Evolutionary conservation across 1,140 invertebrate species (phyloP).

Genomic region (Bombus waltoni): DNA sequence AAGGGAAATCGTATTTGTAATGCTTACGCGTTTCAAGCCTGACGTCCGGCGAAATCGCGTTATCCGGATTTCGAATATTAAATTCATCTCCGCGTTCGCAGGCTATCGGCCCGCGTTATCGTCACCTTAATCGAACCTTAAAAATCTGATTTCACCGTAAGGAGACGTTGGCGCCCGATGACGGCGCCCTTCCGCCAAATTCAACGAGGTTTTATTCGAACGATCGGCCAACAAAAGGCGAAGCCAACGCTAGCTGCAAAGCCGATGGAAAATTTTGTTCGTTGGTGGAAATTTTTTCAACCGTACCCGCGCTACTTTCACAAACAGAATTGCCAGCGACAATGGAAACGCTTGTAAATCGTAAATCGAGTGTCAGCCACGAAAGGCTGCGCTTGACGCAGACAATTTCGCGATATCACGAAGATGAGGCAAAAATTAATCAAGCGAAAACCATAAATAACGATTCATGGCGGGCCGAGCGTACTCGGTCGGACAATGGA

Average conservation of each 20-base stretch:
- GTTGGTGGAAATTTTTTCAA: background rate
- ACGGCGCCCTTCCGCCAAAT: background rate
- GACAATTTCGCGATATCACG: conserved; percentile 61
- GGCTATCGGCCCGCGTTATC: conserved; percentile 62
- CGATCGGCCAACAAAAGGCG: background rate
- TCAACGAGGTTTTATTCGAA: background rate
- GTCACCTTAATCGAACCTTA: conserved; percentile 57
- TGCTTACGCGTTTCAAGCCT: conserved; percentile 67
- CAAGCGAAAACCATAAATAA: conserved; percentile 77
- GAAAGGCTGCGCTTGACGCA: conserved; percentile 31
- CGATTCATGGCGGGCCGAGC: conserved; percentile 55
- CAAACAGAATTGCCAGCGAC: background rate
- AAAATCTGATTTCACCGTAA: conserved; percentile 52
- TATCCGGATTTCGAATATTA: conserved; percentile 73
- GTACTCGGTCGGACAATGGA: conserved; percentile 74
- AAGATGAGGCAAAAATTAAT: conserved; percentile 75
- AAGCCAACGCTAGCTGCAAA: too few species aligned
- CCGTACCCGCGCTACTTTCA: background rate
- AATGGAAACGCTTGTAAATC: conserved; percentile 36
- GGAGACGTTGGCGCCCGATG: rapidly evolving
- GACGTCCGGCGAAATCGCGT: conserved; percentile 73
- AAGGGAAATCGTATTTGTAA: conserved; percentile 75
- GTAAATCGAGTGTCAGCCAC: conserved; percentile 34
- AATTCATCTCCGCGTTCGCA: conserved; percentile 67
- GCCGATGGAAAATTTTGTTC: background rate